Base-by-base conservation (phyloP, 2,113 vertebrate genomes). In the Thinocorus orbignyianus region DNA sequence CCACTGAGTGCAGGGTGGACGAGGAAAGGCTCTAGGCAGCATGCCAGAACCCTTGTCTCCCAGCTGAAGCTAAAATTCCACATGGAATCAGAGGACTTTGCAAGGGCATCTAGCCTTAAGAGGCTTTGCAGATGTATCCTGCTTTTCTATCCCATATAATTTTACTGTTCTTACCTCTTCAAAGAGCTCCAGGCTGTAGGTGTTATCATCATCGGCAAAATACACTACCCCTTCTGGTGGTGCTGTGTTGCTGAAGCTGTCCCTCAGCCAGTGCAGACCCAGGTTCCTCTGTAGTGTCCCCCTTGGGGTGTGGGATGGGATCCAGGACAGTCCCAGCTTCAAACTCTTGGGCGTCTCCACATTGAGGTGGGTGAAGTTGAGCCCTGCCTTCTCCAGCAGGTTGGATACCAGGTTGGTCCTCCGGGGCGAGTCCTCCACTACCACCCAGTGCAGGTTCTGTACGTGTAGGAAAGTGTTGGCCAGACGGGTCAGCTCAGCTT, bases 151-250 rank as follows among this genome's bases (percentile, higher is more conserved):
- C n/a, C 33, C 17, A 19, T 33, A 28, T 61, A 25, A 57, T 69
- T 80, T 81, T 42, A 61, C 0, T 0, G 30, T 15, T 64, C 93
- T 97, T 96, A 99, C 99, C 99, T 99, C 99, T 87, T 99, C 99
- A 97, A 99, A 99, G 90, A 99, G 98, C 90, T 99, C 98, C 97
- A 99, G 97, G 96, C 99, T 99, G 95, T 99, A 99, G 7, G 99
- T 99, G 96, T 99, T 99, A 97, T 99, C 99, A 93, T 99, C 99
- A 10, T 99, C 99, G 2, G 99, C 99, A 97, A 99, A 99, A 93
- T 99, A 99, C 54, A 99, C 99, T 0, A 99, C 98, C 3, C 98
- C 99, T 91, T 98, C 98, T 9, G 97, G 98, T 26, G 87, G 95
- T 17, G 90, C 65, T 1, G 97, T 97, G 35, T 77, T 66, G 51